A percentile compares a stretch with the other conserved stretches of the same genome.
These are phyloP conservation scores for Galerucella nymphaeae DNA, from an alignment of 2,888 invertebrate species.

Conservation along the genomic window DNA sequence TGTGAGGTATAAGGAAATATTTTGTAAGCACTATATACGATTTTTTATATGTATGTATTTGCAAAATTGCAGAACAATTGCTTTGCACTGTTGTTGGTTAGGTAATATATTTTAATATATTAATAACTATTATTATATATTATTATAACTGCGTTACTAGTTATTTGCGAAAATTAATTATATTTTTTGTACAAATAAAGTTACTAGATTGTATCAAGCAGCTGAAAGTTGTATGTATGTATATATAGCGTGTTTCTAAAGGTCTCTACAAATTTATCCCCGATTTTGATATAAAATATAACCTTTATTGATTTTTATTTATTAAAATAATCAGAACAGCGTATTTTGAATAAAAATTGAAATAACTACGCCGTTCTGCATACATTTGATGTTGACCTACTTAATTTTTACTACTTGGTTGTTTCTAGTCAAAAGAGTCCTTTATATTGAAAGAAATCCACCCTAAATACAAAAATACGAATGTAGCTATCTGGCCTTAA, in stretches of 20 bases:
- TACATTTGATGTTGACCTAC: constrained; percentile 12
- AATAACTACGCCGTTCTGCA: background rate
- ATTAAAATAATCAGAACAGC: background rate
- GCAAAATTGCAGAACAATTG: constrained; percentile 44
- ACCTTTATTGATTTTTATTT: background rate
- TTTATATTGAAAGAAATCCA: constrained; percentile 14
- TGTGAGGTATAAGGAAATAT: constrained; percentile 58
- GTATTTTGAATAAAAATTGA: background rate
- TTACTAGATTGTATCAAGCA: constrained; percentile 42
- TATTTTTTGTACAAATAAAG: constrained; percentile 56
- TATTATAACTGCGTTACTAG: constrained; percentile 56
- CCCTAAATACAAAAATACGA: constrained; percentile 25
- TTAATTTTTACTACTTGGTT: constrained; percentile 7
- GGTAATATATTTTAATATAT: constrained; percentile 59
- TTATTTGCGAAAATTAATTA: constrained; percentile 54
- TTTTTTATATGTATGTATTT: constrained; percentile 47
- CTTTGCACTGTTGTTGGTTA: constrained; percentile 62
- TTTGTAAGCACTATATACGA: constrained; percentile 57
- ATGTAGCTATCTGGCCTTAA: constrained; percentile 24
- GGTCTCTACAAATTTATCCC: constrained; percentile 25
- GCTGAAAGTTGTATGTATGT: constrained; percentile 43
- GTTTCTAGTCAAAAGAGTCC: constrained; percentile 5
- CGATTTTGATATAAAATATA: constrained; percentile 2
- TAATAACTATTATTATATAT: constrained; percentile 54
- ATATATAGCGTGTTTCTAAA: constrained; percentile 40